These are phyloP conservation scores for Orussus abietinus DNA, from an alignment of 1,140 invertebrate genomes.

Conservation along the genomic window DNA sequence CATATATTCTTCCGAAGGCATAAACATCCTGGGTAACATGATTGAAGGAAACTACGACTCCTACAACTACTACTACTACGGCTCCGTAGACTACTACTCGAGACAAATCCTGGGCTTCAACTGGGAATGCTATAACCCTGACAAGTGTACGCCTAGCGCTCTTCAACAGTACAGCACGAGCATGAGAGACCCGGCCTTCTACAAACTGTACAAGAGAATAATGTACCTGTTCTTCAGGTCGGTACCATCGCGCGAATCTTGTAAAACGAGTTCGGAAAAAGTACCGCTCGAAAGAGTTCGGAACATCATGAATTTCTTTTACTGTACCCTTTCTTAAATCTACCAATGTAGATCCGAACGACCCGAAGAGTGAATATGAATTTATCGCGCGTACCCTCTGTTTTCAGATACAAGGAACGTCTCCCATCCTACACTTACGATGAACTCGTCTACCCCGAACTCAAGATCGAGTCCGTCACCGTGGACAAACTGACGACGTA, in stretches of 20 bases:
- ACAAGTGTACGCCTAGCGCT: constrained; percentile 51
- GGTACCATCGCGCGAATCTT: not conserved
- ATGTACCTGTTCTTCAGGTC: constrained; percentile 45
- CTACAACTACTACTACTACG: constrained; percentile 57
- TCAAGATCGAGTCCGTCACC: constrained; percentile 62
- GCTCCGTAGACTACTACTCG: constrained; percentile 50
- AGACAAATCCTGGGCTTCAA: constrained; percentile 48
- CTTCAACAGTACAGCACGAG: constrained; percentile 59
- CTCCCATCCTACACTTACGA: constrained; percentile 41
- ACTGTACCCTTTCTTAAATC: too few relatives aligned
- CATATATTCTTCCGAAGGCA: constrained; percentile 37
- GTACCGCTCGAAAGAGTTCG: too few relatives aligned
- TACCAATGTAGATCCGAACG: too few relatives aligned
- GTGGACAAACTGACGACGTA: constrained; percentile 60
- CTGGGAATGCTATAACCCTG: constrained; percentile 50
- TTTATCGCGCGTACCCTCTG: not conserved
- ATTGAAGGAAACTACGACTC: constrained; percentile 54
- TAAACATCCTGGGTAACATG: constrained; percentile 52
- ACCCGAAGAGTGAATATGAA: too few relatives aligned
- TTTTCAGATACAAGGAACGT: constrained; percentile 40
- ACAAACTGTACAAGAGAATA: constrained; percentile 60
- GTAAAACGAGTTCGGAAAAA: not conserved
- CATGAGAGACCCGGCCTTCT: constrained; percentile 66
- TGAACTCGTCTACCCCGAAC: constrained; percentile 57
- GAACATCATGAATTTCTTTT: too few relatives aligned